Percentiles rank a stretch among this genome's conserved stretches.
Conservation (phyloP, 2,888 invertebrate genomes). For the Lapara coniferarum region DNA sequence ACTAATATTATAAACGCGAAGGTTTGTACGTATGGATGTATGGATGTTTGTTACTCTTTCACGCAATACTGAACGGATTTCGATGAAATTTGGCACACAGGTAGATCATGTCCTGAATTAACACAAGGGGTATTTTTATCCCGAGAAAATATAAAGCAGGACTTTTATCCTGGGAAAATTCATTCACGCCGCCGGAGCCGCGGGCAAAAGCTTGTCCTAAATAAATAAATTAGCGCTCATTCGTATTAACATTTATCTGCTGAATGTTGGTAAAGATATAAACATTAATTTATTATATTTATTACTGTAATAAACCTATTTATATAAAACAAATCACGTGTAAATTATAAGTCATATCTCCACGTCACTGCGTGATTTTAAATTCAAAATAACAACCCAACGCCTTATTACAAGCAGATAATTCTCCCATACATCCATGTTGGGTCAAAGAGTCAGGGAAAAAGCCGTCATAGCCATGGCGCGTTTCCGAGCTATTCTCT, state of each 20-base stretch:
- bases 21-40: no score
- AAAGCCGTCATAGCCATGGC: conserved; percentile 54
- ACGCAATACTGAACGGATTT: no score
- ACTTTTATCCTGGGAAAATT: no score
- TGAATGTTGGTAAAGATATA: background rate
- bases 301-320: background rate
- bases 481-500: conserved; percentile 53
- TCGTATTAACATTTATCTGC: background rate
- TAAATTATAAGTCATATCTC: background rate
- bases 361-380: background rate
- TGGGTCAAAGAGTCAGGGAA: conserved; percentile 53
- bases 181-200: no score
- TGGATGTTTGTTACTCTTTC: no score
- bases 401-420: conserved; percentile 25
- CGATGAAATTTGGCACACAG: no score
- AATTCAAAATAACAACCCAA: background rate
- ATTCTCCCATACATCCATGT: conserved; percentile 43
- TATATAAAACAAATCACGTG: background rate
- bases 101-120: no score
- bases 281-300: background rate
- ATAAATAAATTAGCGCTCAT: background rate
- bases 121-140: no score
- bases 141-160: no score
- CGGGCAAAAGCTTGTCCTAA: no score
- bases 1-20: no score